Percentiles rank a stretch among this genome's conserved stretches.
Conservation (phyloP, 2,888 invertebrate species). For the Drosophila subsilvestris region DNA sequence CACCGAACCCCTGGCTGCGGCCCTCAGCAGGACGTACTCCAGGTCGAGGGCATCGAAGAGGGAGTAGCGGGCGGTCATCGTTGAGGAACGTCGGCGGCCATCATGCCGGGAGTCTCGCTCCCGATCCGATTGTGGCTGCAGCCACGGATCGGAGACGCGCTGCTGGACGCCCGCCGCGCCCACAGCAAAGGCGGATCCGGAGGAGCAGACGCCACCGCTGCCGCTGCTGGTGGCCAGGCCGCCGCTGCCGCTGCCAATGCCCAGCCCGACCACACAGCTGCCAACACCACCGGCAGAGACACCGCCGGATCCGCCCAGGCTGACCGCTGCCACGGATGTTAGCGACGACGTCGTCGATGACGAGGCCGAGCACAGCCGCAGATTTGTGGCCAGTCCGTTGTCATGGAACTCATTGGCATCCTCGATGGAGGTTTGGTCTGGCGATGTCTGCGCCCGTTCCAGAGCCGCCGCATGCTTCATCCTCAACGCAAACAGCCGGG, state of each 20-base stretch:
- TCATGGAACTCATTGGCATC: conserved; percentile 85
- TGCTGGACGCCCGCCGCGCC: conserved; percentile 83
- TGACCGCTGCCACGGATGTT: conserved; percentile 85
- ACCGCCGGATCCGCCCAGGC: conserved; percentile 79
- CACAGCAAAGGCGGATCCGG: conserved; percentile 85
- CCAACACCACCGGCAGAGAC: conserved; percentile 44
- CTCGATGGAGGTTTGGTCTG: conserved; percentile 84
- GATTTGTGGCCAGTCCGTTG: conserved; percentile 80
- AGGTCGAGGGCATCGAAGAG: conserved; percentile 89
- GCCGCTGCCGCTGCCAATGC: conserved; percentile 85
- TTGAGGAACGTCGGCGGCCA: conserved; percentile 85
- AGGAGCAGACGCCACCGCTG: conserved; percentile 77
- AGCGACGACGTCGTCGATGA: conserved; percentile 87
- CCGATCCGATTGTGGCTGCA: conserved; percentile 83
- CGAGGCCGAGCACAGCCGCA: conserved; percentile 84
- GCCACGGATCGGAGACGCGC: conserved; percentile 84
- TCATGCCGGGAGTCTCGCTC: conserved; percentile 80
- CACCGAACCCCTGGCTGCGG: conserved; percentile 89
- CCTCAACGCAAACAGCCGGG: conserved; percentile 86
- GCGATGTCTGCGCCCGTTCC: conserved; percentile 81
- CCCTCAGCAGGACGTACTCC: conserved; percentile 88
- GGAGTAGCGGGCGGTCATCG: conserved; percentile 87
- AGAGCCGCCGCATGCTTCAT: conserved; percentile 83
- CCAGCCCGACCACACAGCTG: conserved; percentile 37
- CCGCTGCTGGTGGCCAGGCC: conserved; percentile 85